Percentiles rank a stretch among this genome's conserved stretches.
phyloP scores from a whole-genome alignment of 2,797 vertebrate species.

The Eulemur mongoz region DNA sequence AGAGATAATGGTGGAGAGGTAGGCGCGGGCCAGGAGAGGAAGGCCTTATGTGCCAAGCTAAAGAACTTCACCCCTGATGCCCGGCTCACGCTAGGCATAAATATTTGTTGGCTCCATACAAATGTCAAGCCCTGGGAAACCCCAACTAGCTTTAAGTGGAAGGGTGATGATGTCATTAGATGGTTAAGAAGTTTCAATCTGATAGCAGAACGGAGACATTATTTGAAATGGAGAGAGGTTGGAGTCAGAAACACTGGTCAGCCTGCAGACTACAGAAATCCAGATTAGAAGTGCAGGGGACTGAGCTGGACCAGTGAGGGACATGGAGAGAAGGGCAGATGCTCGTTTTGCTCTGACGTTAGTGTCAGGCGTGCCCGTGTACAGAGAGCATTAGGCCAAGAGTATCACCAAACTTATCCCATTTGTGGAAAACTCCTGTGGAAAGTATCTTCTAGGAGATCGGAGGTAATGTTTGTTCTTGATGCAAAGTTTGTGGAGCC shows the following conservation, averaged over 20 bases:
- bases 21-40: not conserved
- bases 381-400: not conserved
- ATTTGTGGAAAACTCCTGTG: not conserved
- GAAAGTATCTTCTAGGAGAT: not conserved
- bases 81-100: not conserved
- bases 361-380: fast-evolving
- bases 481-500: not conserved
- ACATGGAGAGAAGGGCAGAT: no score
- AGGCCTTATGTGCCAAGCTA: not conserved
- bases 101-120: no score
- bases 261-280: not conserved
- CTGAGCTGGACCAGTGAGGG: not conserved
- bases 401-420: not conserved
- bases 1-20: not conserved
- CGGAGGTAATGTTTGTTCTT: not conserved
- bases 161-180: not conserved
- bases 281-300: no score
- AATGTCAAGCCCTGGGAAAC: not conserved
- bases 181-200: not conserved
- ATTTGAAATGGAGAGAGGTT: not conserved
- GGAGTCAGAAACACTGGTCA: not conserved
- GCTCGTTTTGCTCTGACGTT: not conserved
- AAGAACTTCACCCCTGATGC: not conserved
- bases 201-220: not conserved
- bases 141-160: not conserved